Evolutionary conservation across 1,140 invertebrate species (phyloP).

Genomic region (Heliothis subflexa): DNA sequence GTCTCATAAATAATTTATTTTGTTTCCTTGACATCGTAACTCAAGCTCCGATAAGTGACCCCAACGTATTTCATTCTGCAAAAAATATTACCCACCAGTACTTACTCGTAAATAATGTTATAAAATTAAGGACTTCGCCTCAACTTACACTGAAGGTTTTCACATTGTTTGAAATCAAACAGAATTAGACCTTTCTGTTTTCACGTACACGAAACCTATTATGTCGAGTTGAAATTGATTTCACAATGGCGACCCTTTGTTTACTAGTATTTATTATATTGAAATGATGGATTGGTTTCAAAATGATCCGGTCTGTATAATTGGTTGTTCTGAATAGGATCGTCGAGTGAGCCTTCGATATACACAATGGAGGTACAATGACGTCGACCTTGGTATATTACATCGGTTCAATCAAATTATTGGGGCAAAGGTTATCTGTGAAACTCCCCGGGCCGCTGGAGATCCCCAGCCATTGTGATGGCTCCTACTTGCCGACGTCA

Average conservation of each 20-base stretch:
- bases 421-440: conserved; percentile 77
- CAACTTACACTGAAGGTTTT: conserved; percentile 27
- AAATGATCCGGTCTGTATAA: conserved; percentile 57
- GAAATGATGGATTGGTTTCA: conserved; percentile 57
- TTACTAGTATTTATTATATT: conserved; percentile 56
- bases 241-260: conserved; percentile 50
- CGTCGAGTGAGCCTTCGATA: conserved; percentile 54
- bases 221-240: conserved; percentile 45
- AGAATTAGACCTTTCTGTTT: conserved; percentile 9
- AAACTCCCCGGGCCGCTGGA: conserved; percentile 48
- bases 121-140: conserved; percentile 47
- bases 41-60: conserved; percentile 58
- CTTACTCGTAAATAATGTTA: conserved; percentile 44
- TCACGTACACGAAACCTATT: conserved; percentile 26
- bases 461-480: conserved; percentile 58
- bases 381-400: conserved; percentile 71
- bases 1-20: conserved; percentile 68
- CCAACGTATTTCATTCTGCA: conserved; percentile 55
- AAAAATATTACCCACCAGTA: conserved; percentile 61
- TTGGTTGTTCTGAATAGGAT: conserved; percentile 61
- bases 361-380: conserved; percentile 69
- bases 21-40: conserved; percentile 61
- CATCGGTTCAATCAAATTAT: conserved; percentile 78
- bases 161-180: conserved; percentile 8
- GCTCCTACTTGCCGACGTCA: conserved; percentile 58